Conservation (phyloP, 2,888 invertebrate species). For the Agriotes lineatus region DNA sequence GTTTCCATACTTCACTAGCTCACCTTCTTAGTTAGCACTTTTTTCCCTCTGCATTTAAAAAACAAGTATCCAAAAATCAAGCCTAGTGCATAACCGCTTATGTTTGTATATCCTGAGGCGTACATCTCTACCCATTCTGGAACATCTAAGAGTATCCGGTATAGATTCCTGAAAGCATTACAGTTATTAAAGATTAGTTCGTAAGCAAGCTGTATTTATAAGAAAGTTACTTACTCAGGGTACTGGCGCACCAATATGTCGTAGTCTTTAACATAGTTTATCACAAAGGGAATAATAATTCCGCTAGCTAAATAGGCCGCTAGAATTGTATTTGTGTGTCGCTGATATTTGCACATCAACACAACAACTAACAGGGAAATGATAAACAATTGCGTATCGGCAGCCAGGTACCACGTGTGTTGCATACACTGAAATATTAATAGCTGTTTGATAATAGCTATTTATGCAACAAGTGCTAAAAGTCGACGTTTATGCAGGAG, state of each 20-base stretch:
- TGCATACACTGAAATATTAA: conserved; percentile 60
- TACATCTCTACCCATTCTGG: conserved; percentile 51
- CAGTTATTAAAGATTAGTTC: too few relatives aligned
- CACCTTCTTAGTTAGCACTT: conserved; percentile 49
- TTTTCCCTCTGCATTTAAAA: conserved; percentile 46
- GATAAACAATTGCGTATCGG: conserved; percentile 60
- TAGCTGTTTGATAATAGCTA: too few relatives aligned
- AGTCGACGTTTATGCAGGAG: too few relatives aligned
- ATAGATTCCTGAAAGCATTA: conserved; percentile 48
- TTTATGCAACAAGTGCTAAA: too few relatives aligned
- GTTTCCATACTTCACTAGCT: too few relatives aligned
- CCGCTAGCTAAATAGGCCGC: conserved; percentile 47
- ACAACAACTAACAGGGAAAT: conserved; percentile 53
- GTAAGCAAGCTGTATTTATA: too few relatives aligned
- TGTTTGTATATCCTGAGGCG: conserved; percentile 47
- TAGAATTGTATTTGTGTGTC: conserved; percentile 47
- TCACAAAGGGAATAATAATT: conserved; percentile 52
- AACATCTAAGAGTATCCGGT: conserved; percentile 41
- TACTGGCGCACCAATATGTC: conserved; percentile 52
- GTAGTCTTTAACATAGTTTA: conserved; percentile 55
- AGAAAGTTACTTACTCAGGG: conserved; percentile 53
- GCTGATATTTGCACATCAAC: conserved; percentile 51
- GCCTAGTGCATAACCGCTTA: conserved; percentile 54
- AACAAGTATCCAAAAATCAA: conserved; percentile 52
- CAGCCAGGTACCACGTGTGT: conserved; percentile 61